A percentile compares a stretch with the other conserved stretches of the same genome.
phyloP scores from a whole-genome alignment of 2,888 invertebrate species.

The Diogma glabrata region DNA sequence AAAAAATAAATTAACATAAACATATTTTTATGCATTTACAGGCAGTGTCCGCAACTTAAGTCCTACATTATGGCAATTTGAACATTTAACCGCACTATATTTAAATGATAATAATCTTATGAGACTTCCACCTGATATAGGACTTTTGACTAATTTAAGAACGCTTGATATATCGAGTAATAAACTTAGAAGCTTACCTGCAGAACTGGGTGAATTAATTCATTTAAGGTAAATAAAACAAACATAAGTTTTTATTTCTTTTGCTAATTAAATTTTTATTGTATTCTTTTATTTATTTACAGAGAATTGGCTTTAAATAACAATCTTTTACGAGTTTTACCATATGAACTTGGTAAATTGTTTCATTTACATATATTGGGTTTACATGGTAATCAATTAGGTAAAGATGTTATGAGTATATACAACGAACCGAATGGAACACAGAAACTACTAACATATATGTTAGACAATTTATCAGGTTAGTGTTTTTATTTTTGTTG shows the following conservation, averaged over 20 bases:
- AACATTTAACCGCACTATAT: conserved; percentile 87
- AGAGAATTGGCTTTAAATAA: conserved; percentile 91
- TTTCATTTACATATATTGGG: conserved; percentile 92
- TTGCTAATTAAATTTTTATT: background rate
- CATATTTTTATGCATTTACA: conserved; percentile 46
- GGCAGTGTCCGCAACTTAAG: conserved; percentile 92
- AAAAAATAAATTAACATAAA: conserved; percentile 35
- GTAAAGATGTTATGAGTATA: conserved; percentile 81
- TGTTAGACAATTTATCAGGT: conserved; percentile 95
- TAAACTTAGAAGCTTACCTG: conserved; percentile 86
- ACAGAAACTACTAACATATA: conserved; percentile 82
- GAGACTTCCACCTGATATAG: conserved; percentile 85
- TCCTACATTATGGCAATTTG: conserved; percentile 80
- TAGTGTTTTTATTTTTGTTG: no score
- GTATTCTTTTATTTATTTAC: conserved; percentile 20
- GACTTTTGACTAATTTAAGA: conserved; percentile 68
- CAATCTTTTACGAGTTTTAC: conserved; percentile 86
- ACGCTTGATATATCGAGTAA: conserved; percentile 89
- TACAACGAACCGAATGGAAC: conserved; percentile 92
- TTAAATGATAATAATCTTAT: conserved; percentile 91
- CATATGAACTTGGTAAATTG: conserved; percentile 93
- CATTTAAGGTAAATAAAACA: conserved; percentile 59
- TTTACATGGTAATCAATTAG: conserved; percentile 86
- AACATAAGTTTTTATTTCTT: background rate
- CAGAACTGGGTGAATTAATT: conserved; percentile 93